These are phyloP conservation scores for Diprion similis DNA, from an alignment of 1,140 invertebrate genomes.

Conservation along the genomic window DNA sequence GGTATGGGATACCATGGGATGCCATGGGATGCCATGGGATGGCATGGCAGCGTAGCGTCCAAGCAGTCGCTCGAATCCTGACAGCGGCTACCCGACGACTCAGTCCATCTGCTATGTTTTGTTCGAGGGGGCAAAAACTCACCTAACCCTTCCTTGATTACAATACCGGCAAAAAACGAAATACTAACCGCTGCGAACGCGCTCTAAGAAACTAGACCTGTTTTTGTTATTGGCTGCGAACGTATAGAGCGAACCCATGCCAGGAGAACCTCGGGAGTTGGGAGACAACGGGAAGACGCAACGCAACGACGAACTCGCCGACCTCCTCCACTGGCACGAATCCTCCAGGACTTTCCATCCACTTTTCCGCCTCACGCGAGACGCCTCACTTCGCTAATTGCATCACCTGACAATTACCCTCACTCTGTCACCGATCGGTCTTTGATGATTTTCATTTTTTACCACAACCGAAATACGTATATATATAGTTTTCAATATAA, in stretches of 20 bases:
- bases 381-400: neutral
- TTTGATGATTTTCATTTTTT: too few relatives aligned
- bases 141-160: slow-evolving; percentile 65
- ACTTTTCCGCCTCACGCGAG: neutral
- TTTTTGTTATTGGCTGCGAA: slow-evolving; percentile 47
- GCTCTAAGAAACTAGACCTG: slow-evolving; percentile 63
- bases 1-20: neutral
- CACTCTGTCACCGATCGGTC: too few relatives aligned
- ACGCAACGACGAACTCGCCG: neutral
- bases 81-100: slow-evolving; percentile 43
- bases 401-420: neutral
- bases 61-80: slow-evolving; percentile 6
- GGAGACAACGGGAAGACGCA: neutral
- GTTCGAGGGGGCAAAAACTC: slow-evolving; percentile 59
- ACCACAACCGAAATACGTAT: too few relatives aligned
- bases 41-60: neutral
- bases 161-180: slow-evolving; percentile 63
- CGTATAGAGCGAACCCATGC: slow-evolving; percentile 1
- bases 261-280: neutral
- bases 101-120: slow-evolving; percentile 63
- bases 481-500: too few relatives aligned
- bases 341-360: neutral
- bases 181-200: slow-evolving; percentile 60
- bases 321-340: neutral
- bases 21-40: neutral